A percentile compares a stretch with the other conserved stretches of the same genome.
phyloP scores from a whole-genome alignment of 1,140 invertebrate genomes.

The Megathymus violae region DNA sequence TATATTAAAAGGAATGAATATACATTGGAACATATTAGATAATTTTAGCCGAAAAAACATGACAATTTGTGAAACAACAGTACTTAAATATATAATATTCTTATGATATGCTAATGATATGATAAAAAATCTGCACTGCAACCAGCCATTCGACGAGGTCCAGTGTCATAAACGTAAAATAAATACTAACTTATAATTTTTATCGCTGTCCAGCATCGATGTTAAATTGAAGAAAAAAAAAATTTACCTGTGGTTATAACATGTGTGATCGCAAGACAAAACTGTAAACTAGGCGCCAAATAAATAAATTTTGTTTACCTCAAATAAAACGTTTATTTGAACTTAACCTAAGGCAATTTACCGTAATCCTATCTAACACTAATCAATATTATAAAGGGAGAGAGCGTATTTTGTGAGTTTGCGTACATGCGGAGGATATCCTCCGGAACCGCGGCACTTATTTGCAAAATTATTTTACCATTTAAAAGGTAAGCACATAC shows the following conservation, averaged over 20 bases:
- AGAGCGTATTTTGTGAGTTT: too few relatives aligned
- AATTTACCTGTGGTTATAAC: background rate
- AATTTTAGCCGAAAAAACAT: conserved; percentile 6
- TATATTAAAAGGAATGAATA: background rate
- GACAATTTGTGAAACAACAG: conserved; percentile 27
- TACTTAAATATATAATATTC: conserved; percentile 41
- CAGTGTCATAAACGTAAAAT: conserved; percentile 49
- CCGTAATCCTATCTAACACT: too few relatives aligned
- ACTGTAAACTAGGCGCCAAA: too few relatives aligned
- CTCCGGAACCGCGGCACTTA: too few relatives aligned
- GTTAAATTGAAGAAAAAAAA: background rate
- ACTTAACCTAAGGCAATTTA: too few relatives aligned
- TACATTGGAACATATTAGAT: conserved; percentile 1
- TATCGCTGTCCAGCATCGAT: conserved; percentile 20
- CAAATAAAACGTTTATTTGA: too few relatives aligned
- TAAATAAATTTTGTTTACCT: too few relatives aligned
- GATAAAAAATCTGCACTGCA: conserved; percentile 78
- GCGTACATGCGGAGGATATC: too few relatives aligned
- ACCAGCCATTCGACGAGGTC: conserved; percentile 58
- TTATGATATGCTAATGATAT: conserved; percentile 81
- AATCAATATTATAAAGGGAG: too few relatives aligned
- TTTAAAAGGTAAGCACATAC: too few relatives aligned
- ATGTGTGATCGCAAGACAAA: too few relatives aligned
- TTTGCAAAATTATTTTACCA: too few relatives aligned
- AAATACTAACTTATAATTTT: background rate